phyloP scores from a whole-genome alignment of 2,797 vertebrate species.

The Thripadectes ignobilis region DNA sequence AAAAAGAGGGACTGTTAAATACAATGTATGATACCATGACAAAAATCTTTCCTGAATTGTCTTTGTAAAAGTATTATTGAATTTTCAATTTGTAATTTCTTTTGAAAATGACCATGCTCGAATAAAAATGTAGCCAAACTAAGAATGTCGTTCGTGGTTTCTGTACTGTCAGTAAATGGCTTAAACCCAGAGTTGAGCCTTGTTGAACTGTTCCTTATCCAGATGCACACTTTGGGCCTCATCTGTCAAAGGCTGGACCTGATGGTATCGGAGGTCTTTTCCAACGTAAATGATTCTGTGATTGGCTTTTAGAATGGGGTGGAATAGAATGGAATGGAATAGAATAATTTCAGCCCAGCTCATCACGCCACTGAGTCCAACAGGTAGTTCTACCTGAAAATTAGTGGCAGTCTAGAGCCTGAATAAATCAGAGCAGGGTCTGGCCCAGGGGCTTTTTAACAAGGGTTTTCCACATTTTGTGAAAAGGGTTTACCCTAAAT shows the following conservation, averaged over 20 bases:
- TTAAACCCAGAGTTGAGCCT: not conserved
- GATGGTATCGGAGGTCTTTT: not conserved
- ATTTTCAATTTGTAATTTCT: slow-evolving; percentile 99
- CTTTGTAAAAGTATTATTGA: slow-evolving; percentile 99
- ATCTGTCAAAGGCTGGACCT: not conserved
- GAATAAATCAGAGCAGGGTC: not conserved
- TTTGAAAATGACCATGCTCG: slow-evolving; percentile 99
- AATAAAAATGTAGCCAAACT: slow-evolving; percentile 99
- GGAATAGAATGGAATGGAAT: not conserved
- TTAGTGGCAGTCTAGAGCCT: not conserved
- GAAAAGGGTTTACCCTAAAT: not conserved
- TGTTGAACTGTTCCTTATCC: not conserved
- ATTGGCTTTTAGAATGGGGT: not conserved
- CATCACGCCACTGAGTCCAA: not conserved
- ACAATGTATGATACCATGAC: slow-evolving; percentile 99
- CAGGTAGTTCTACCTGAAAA: not conserved
- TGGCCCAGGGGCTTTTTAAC: not conserved
- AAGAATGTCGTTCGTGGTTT: slow-evolving; percentile 78
- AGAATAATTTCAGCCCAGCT: not conserved
- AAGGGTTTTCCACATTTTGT: not conserved
- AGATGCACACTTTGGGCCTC: not conserved
- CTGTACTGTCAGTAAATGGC: slow-evolving; percentile 49
- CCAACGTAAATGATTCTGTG: not conserved
- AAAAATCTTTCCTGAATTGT: slow-evolving; percentile 99
- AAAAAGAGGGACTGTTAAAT: slow-evolving; percentile 99